Evolutionary conservation across 2,888 invertebrate genomes (phyloP).

Genomic region (Dioctria rufipes): DNA sequence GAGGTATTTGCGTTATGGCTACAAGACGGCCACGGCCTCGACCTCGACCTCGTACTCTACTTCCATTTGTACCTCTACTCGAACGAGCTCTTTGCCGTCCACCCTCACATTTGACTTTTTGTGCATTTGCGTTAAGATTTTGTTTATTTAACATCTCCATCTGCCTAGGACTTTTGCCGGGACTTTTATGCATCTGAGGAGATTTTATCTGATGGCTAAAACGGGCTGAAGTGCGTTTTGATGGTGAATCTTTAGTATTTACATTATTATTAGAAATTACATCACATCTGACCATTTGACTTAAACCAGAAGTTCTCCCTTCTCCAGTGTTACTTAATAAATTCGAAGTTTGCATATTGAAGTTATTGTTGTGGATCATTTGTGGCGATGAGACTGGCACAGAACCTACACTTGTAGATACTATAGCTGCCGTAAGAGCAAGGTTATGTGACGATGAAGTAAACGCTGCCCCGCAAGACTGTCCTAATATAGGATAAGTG

Average conservation of each 20-base stretch:
- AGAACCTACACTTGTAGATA: slow-evolving; percentile 75
- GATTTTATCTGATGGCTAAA: slow-evolving; percentile 73
- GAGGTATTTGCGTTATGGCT: slow-evolving; percentile 64
- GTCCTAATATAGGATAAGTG: slow-evolving; percentile 53
- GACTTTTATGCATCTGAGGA: slow-evolving; percentile 77
- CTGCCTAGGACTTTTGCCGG: slow-evolving; percentile 80
- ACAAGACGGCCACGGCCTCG: slow-evolving; percentile 64
- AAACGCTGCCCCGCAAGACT: slow-evolving; percentile 78
- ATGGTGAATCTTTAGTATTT: slow-evolving; percentile 65
- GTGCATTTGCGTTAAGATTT: slow-evolving; percentile 45
- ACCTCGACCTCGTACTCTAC: slow-evolving; percentile 71
- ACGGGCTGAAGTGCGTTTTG: slow-evolving; percentile 65
- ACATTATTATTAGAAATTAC: slow-evolving; percentile 37
- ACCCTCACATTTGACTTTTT: slow-evolving; percentile 60
- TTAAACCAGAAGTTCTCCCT: slow-evolving; percentile 61
- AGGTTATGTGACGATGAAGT: slow-evolving; percentile 87
- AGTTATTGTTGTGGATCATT: slow-evolving; percentile 63
- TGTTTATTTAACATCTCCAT: slow-evolving; percentile 70
- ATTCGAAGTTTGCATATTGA: slow-evolving; percentile 59
- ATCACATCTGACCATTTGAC: slow-evolving; percentile 56
- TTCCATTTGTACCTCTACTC: slow-evolving; percentile 61
- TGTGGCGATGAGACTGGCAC: slow-evolving; percentile 55
- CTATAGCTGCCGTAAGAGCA: slow-evolving; percentile 86
- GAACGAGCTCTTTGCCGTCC: slow-evolving; percentile 67
- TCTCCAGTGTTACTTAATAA: slow-evolving; percentile 58